Percentiles rank a stretch among this genome's conserved stretches.
Evolutionary conservation across 2,113 vertebrate genomes (phyloP).

Genomic region (Hemiprocne comata): DNA sequence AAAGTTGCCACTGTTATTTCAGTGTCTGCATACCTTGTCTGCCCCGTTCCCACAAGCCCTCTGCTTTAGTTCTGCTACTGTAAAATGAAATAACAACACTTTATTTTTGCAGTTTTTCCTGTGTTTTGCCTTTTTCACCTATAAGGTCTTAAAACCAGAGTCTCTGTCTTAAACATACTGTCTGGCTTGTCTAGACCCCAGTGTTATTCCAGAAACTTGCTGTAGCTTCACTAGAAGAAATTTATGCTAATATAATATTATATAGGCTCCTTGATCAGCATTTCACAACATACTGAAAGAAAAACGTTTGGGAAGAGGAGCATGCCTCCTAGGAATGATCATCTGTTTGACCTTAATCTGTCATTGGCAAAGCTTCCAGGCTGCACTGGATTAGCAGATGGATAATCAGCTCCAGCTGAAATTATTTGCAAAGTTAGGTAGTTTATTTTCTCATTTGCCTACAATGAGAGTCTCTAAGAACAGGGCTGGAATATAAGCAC

Average conservation of each 20-base stretch:
- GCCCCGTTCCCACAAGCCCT: neutral
- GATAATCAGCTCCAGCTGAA: constrained; percentile 75
- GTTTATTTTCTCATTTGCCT: constrained; percentile 60
- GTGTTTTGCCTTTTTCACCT: neutral
- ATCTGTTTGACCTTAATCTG: constrained; percentile 71
- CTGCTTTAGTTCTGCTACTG: neutral
- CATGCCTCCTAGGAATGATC: neutral
- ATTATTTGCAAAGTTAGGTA: constrained; percentile 68
- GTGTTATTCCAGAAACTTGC: neutral
- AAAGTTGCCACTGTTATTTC: neutral
- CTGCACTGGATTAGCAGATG: constrained; percentile 66
- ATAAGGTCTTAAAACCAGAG: neutral
- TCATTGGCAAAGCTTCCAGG: constrained; percentile 40
- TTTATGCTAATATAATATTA: neutral
- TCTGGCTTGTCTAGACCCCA: neutral
- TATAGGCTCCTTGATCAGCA: neutral
- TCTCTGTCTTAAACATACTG: neutral
- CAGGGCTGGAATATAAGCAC: neutral
- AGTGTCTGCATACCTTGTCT: neutral
- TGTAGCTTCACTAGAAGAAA: neutral
- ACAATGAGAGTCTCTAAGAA: constrained; percentile 26
- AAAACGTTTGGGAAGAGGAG: neutral
- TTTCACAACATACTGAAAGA: neutral
- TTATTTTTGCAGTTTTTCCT: neutral
- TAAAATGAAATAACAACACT: neutral